A percentile compares a stretch with the other conserved stretches of the same genome.
phyloP scores from a whole-genome alignment of 30 jellyfish, hydroid and myxozoan species.

The Hydractinia symbiolongicarpus region DNA sequence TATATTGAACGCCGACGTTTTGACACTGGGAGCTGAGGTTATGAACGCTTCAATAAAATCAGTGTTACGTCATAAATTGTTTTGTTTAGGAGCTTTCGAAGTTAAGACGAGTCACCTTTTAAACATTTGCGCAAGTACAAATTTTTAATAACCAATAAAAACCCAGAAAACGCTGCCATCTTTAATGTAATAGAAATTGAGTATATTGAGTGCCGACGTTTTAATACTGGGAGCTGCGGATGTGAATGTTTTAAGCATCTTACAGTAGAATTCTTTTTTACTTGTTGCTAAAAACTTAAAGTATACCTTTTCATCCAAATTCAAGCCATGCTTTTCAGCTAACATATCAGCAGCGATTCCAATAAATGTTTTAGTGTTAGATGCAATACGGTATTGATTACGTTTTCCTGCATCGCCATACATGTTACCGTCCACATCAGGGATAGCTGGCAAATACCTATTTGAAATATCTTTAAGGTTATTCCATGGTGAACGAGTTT shows the following conservation, averaged over 20 bases:
- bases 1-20: too few relatives aligned
- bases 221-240: not conserved
- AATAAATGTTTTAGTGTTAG: slow-evolving; percentile 2
- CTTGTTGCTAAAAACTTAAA: not conserved
- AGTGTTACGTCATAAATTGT: too few relatives aligned
- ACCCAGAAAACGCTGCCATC: too few relatives aligned
- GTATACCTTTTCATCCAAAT: slow-evolving; percentile 17
- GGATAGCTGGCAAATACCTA: not conserved
- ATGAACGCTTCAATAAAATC: too few relatives aligned
- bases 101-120: too few relatives aligned
- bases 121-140: too few relatives aligned
- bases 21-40: too few relatives aligned
- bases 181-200: too few relatives aligned
- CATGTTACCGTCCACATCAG: not conserved
- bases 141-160: too few relatives aligned
- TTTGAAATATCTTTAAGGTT: not conserved
- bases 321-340: slow-evolving; percentile 1
- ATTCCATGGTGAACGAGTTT: not conserved
- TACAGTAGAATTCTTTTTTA: not conserved
- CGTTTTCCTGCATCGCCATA: not conserved
- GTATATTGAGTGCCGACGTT: too few relatives aligned
- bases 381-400: slow-evolving; percentile 20
- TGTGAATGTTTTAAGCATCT: not conserved
- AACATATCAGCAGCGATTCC: slow-evolving; percentile 13
- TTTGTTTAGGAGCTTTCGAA: too few relatives aligned